Percentiles rank a stretch among this genome's conserved stretches.
Evolutionary conservation across 2,113 vertebrate species (phyloP).

Genomic region (Ciconia maguari): DNA sequence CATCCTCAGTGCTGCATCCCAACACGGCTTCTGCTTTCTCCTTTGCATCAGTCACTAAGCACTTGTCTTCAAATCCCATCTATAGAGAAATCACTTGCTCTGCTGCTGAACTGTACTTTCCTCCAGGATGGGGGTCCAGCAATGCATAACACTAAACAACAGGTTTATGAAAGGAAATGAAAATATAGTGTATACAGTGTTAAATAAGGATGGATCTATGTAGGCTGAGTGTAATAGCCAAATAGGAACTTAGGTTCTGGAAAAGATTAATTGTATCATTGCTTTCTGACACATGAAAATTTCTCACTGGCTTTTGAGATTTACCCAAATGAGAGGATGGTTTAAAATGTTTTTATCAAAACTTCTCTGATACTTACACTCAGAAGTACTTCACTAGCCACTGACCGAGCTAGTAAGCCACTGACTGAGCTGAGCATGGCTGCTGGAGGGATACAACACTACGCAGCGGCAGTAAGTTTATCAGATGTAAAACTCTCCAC

Average conservation of each 20-base stretch:
- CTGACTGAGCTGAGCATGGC: neutral
- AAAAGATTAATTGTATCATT: neutral
- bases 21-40: neutral
- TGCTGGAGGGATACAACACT: neutral
- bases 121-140: neutral
- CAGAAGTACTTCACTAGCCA: neutral
- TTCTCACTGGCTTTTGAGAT: neutral
- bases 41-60: neutral
- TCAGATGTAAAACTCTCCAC: neutral
- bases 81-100: neutral
- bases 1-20: neutral
- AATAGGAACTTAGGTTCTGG: neutral
- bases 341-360: neutral
- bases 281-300: neutral
- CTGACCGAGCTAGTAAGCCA: neutral
- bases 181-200: neutral
- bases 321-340: neutral
- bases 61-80: neutral
- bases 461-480: neutral
- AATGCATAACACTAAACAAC: neutral
- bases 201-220: neutral
- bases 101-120: neutral
- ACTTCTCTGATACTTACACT: neutral
- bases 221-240: neutral
- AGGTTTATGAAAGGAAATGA: neutral